Conservation (phyloP, 1,140 invertebrate genomes). For the Brevipalpus yothersi region DNA sequence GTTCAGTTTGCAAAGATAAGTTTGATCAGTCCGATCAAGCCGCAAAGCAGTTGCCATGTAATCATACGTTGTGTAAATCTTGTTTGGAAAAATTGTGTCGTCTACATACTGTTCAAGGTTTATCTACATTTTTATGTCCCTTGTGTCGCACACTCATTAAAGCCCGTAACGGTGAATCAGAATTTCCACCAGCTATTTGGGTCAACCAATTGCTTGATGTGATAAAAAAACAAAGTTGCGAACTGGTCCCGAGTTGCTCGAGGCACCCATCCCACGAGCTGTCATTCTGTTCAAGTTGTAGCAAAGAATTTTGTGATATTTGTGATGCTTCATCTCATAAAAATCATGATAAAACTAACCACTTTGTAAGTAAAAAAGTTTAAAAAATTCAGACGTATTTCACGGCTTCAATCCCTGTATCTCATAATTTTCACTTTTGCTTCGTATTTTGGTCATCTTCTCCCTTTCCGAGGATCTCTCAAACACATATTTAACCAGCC, state of each 20-base stretch:
- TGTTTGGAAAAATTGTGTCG: constrained; percentile 56
- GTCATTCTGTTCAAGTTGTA: constrained; percentile 82
- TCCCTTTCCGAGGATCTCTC: too few relatives aligned
- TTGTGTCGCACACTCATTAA: constrained; percentile 79
- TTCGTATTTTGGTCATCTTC: neutral
- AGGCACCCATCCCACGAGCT: constrained; percentile 53
- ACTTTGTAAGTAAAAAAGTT: constrained; percentile 1
- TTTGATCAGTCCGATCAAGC: constrained; percentile 73
- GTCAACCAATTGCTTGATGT: constrained; percentile 82
- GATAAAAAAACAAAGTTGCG: constrained; percentile 63
- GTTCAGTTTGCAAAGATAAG: constrained; percentile 73
- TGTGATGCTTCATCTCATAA: constrained; percentile 28
- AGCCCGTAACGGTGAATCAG: constrained; percentile 65
- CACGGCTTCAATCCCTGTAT: too few relatives aligned
- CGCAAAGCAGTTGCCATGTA: constrained; percentile 75
- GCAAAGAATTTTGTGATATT: constrained; percentile 68
- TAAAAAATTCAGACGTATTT: too few relatives aligned
- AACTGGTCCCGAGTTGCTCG: constrained; percentile 77
- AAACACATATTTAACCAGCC: too few relatives aligned
- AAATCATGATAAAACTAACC: constrained; percentile 4
- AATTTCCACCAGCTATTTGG: constrained; percentile 72
- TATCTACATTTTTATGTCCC: constrained; percentile 64
- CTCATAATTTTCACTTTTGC: too few relatives aligned
- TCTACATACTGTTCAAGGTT: constrained; percentile 33
- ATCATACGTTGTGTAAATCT: constrained; percentile 72